Percentiles rank a stretch among this genome's conserved stretches.
These are phyloP conservation scores for Holothuria scabra DNA, from an alignment of 53 echinoderm and acorn worm genomes.

Conservation along the genomic window DNA sequence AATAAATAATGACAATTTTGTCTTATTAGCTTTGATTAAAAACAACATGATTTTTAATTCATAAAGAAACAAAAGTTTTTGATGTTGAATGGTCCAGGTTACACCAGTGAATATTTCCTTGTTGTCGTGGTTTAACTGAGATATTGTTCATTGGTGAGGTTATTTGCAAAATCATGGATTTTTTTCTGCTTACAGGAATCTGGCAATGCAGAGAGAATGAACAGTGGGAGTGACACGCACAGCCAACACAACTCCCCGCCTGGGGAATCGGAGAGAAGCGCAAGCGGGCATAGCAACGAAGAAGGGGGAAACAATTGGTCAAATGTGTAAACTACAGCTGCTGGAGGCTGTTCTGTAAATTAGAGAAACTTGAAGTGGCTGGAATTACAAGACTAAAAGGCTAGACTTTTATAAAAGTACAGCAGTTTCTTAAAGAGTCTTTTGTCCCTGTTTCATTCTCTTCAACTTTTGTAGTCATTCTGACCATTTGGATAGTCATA, in stretches of 20 bases:
- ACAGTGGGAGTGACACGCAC: constrained; percentile 65
- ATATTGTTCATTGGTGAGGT: background rate
- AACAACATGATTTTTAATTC: too few relatives aligned
- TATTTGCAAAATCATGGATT: background rate
- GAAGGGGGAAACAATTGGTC: constrained; percentile 19
- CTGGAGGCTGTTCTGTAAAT: constrained; percentile 4
- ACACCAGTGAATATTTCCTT: background rate
- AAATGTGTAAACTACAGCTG: background rate
- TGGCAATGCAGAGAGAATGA: constrained; percentile 37
- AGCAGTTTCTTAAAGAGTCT: background rate
- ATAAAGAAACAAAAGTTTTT: too few relatives aligned
- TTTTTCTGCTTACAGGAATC: background rate
- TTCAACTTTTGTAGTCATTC: too few relatives aligned
- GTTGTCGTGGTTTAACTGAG: background rate
- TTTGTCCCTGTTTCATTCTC: too few relatives aligned
- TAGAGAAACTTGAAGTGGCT: constrained; percentile 16
- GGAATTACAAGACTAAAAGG: constrained; percentile 7
- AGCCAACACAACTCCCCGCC: constrained; percentile 71
- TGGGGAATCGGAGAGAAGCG: constrained; percentile 55
- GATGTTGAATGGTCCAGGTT: too few relatives aligned
- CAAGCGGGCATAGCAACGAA: constrained; percentile 64
- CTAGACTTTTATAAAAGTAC: background rate
- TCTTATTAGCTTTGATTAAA: too few relatives aligned
- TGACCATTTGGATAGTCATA: too few relatives aligned
- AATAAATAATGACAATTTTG: too few relatives aligned